Conservation (phyloP, 1,140 invertebrate species). For the Planococcus citri region DNA sequence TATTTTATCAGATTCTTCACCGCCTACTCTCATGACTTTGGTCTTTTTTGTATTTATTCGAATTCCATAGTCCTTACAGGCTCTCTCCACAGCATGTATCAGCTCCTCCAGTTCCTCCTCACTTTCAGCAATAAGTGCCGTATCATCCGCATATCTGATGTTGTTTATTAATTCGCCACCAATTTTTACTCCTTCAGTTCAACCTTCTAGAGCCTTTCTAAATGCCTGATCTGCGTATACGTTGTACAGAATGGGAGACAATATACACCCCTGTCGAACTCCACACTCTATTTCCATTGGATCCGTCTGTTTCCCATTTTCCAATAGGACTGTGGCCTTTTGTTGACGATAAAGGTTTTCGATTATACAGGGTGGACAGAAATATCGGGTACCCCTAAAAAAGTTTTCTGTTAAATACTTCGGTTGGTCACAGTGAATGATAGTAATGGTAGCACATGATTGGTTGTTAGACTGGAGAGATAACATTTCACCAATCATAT, state of each 20-base stretch:
- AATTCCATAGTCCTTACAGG: constrained; percentile 20
- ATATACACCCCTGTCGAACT: constrained; percentile 22
- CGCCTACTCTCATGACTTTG: constrained; percentile 17
- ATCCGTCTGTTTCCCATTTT: neutral
- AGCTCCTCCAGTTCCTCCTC: constrained; percentile 21
- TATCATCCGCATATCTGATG: constrained; percentile 23
- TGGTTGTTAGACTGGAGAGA: no score
- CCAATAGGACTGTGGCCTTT: neutral
- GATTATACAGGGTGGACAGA: no score
- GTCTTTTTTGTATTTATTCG: constrained; percentile 23
- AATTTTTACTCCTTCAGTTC: neutral
- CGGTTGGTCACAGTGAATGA: no score
- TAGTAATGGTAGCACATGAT: no score
- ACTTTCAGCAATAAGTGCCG: constrained; percentile 21
- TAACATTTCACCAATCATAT: no score
- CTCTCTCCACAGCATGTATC: constrained; percentile 16
- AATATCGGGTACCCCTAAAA: no score
- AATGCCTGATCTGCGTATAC: constrained; percentile 27
- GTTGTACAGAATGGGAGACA: constrained; percentile 30
- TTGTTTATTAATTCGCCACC: constrained; percentile 21
- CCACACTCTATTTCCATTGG: neutral
- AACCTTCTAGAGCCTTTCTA: constrained; percentile 12
- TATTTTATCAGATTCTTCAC: constrained; percentile 6
- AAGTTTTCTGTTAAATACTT: no score
- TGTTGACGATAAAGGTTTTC: constrained; percentile 4